Conservation (phyloP, 1,140 invertebrate species). For the Oscheius sp. region DNA sequence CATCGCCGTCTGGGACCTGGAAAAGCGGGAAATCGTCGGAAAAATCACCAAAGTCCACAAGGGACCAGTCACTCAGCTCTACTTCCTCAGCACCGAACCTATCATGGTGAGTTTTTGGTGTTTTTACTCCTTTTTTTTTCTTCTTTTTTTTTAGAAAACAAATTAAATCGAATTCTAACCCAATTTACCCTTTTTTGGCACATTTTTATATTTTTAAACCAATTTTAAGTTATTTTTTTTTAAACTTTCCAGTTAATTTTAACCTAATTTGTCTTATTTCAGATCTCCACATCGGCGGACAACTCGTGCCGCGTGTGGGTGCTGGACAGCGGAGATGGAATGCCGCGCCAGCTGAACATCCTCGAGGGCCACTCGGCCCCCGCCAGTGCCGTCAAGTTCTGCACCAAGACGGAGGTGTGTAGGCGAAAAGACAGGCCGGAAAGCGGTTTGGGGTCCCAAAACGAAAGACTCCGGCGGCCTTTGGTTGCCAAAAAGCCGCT, state of each 20-base stretch:
- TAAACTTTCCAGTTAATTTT: background rate
- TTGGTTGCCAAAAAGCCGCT: too few relatives aligned
- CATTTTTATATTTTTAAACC: background rate
- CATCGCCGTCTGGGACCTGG: slow-evolving; percentile 34
- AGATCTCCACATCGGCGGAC: slow-evolving; percentile 21
- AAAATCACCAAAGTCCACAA: slow-evolving; percentile 26
- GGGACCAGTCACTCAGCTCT: slow-evolving; percentile 4
- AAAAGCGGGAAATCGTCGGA: slow-evolving; percentile 31
- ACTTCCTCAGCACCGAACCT: slow-evolving; percentile 21
- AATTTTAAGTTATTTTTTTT: slow-evolving; percentile 4
- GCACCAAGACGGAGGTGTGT: slow-evolving; percentile 9
- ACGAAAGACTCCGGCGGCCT: too few relatives aligned
- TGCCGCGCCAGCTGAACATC: slow-evolving; percentile 32
- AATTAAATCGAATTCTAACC: background rate
- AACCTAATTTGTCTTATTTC: background rate
- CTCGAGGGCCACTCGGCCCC: slow-evolving; percentile 28
- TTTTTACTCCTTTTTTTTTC: background rate
- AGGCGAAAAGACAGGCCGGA: too few relatives aligned
- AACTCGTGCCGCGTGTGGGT: slow-evolving; percentile 33
- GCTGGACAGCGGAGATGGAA: slow-evolving; percentile 25
- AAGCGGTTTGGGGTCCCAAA: too few relatives aligned
- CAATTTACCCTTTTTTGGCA: background rate
- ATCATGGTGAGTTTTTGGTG: slow-evolving; percentile 24
- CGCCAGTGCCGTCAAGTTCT: slow-evolving; percentile 11
- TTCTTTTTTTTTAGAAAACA: background rate